phyloP scores from a whole-genome alignment of 2,113 vertebrate genomes.

The Halcyon senegalensis region DNA sequence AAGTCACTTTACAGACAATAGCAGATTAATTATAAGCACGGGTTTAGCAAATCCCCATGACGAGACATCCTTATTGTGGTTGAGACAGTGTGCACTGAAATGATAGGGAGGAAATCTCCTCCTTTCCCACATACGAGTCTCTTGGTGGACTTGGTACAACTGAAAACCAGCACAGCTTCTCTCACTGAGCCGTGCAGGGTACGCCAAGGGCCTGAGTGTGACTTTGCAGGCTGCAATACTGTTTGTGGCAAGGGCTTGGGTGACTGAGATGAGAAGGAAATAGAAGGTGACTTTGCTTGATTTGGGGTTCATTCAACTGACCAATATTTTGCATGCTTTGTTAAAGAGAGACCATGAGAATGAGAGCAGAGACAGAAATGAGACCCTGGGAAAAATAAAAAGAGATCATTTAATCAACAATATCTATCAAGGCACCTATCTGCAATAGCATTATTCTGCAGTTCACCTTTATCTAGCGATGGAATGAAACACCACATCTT shows the following conservation, averaged over 20 bases:
- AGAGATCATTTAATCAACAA: not conserved
- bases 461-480: not conserved
- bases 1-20: slow-evolving; percentile 57
- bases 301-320: not conserved
- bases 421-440: not conserved
- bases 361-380: not conserved
- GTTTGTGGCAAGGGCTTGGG: not conserved
- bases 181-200: not conserved
- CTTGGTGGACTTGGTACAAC: not conserved
- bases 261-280: not conserved
- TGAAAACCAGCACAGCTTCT: not conserved
- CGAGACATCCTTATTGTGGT: slow-evolving; percentile 43
- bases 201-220: accelerated
- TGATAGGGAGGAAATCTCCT: slow-evolving; percentile 53
- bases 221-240: slow-evolving; percentile 14
- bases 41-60: slow-evolving; percentile 63
- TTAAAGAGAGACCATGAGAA: not conserved
- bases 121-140: not conserved
- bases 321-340: not conserved
- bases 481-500: not conserved
- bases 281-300: not conserved
- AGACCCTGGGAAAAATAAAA: not conserved
- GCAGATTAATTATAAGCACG: slow-evolving; percentile 67
- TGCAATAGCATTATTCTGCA: accelerated
- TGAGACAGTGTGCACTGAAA: not conserved